phyloP scores from a whole-genome alignment of 2,797 vertebrate species.

The Anguilla anguilla region DNA sequence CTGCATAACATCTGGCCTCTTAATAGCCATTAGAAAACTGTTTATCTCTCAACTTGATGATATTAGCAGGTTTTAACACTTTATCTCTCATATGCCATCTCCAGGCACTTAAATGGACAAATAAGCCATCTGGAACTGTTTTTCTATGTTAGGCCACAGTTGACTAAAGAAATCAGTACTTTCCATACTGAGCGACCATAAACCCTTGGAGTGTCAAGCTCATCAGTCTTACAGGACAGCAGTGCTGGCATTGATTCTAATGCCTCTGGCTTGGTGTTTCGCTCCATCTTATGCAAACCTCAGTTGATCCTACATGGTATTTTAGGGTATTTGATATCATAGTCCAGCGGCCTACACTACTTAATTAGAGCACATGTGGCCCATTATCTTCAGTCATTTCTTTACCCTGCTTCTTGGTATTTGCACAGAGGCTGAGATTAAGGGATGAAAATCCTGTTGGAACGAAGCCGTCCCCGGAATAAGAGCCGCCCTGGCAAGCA shows the following conservation, averaged over 20 bases:
- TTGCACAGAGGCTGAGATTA: conserved; percentile 2
- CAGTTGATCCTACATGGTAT: background rate
- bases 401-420: conserved; percentile 5
- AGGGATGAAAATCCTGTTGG: background rate
- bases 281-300: background rate
- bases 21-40: background rate
- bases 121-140: background rate
- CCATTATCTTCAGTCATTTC: background rate
- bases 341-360: background rate
- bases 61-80: background rate
- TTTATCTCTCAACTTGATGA: background rate
- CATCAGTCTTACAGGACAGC: background rate
- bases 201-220: background rate
- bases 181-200: background rate
- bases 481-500: background rate
- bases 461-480: background rate
- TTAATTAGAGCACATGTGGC: conserved; percentile 6
- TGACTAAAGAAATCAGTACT: background rate
- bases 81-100: background rate
- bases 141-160: background rate
- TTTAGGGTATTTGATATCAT: background rate
- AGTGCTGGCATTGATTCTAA: background rate
- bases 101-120: background rate
- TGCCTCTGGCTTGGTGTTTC: background rate
- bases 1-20: background rate